Evolutionary conservation across 2,888 invertebrate species (phyloP), one percentile per base, ranked within the genome.

Genomic region (Caenorhabditis uteleia): DNA sequence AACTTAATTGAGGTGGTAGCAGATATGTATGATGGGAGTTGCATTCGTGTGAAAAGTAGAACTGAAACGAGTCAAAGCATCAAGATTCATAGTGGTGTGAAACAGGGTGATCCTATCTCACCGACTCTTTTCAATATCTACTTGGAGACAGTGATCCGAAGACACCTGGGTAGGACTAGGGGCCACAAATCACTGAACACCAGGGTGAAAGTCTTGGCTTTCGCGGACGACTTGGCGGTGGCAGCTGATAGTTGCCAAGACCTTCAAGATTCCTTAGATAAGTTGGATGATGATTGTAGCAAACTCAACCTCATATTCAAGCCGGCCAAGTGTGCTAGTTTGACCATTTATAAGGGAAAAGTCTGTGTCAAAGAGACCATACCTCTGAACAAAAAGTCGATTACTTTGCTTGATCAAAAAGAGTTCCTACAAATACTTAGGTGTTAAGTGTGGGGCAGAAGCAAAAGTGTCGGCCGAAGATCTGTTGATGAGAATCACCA

Each of bases 61-160:
- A 55, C 27, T 2, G 42, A 55, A 4, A 46, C 43, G 18, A 69
- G 6, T n/a, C 49, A 3, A 3, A 44, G 31, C 1, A 78, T 60
- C 54, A 12, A 42, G 54, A 23, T 77, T 45, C 61, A 38, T 0
- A 67, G 77, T 36, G 74, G 83, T 1, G 82, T 85, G 2, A 74
- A 78, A 1, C 82, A 84, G 65, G 84, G 84, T 4, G 78, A 77
- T 51, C 83, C 84, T 3, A 50, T 82, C 1, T 82, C 79, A 49
- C 81, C 82, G 0, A 70, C 83, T 2, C 36, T 83, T 0, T 84
- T 84, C 61, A 82, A 84, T 57, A 57, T 85, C 5, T 69, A 71
- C 7, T 54, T 79, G 10, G 82, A 83, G 47, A 72, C 75, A 3
- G 36, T 83, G 10, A 14, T 61, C 21, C 20, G 60, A 39, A n/a